Percentiles rank a stretch among this genome's conserved stretches.
Evolutionary conservation across 1,140 invertebrate genomes (phyloP).

Genomic region (Oedothorax gibbosus): DNA sequence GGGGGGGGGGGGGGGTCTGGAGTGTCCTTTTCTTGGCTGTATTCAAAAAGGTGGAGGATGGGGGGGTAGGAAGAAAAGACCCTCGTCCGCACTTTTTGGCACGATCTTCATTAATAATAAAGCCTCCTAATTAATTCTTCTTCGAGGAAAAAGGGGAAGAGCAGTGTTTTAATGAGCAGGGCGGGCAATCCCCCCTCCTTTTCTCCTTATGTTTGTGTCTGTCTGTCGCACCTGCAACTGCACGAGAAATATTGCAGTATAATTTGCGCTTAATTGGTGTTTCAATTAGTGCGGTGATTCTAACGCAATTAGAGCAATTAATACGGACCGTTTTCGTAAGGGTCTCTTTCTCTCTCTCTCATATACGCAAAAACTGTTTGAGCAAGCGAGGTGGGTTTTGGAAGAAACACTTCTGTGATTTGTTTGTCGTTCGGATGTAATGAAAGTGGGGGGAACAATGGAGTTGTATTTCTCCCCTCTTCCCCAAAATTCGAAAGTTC

Average conservation of each 20-base stretch:
- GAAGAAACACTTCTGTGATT: constrained; percentile 38
- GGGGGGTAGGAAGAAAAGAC: constrained; percentile 44
- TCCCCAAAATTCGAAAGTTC: too few species aligned
- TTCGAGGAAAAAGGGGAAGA: constrained; percentile 35
- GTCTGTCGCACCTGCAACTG: constrained; percentile 55
- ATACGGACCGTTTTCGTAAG: constrained; percentile 50
- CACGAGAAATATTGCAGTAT: constrained; percentile 60
- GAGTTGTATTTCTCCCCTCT: neutral
- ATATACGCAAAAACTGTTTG: constrained; percentile 2
- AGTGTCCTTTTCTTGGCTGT: constrained; percentile 55
- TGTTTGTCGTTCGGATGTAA: constrained; percentile 47
- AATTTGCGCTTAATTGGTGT: constrained; percentile 62
- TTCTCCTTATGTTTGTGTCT: constrained; percentile 52
- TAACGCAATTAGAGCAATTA: constrained; percentile 62
- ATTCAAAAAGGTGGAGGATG: neutral
- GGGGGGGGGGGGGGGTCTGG: constrained; percentile 2
- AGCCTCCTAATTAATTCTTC: constrained; percentile 60
- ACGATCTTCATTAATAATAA: constrained; percentile 61
- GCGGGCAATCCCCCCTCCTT: too few species aligned
- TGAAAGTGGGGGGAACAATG: constrained; percentile 25
- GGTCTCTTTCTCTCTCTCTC: neutral
- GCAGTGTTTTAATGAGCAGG: constrained; percentile 52
- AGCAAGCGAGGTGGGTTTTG: neutral
- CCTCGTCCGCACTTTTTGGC: constrained; percentile 59
- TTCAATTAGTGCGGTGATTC: constrained; percentile 61